A percentile compares a stretch with the other conserved stretches of the same genome.
phyloP scores from a whole-genome alignment of 1,140 invertebrate species.

The Diabrotica undecimpunctata region DNA sequence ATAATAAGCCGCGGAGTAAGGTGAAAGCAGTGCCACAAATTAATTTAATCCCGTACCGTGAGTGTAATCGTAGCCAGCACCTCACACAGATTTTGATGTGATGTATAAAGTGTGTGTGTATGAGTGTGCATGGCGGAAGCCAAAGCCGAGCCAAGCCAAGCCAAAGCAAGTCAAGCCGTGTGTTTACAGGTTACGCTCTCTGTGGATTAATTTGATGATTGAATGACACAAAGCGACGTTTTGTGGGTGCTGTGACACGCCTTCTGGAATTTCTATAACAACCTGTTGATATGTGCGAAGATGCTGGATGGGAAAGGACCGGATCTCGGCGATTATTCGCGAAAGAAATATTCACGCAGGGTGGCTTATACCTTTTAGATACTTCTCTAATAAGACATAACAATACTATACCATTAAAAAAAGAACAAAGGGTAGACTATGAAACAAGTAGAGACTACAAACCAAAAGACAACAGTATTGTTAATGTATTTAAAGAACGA shows the following conservation, averaged over 20 bases:
- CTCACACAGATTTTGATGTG: neutral
- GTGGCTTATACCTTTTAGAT: neutral
- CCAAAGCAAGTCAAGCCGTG: constrained; percentile 3
- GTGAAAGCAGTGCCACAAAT: neutral
- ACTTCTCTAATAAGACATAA: neutral
- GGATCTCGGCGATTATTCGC: neutral
- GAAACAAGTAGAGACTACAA: neutral
- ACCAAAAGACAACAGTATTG: neutral
- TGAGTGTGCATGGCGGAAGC: neutral
- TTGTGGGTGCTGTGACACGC: constrained; percentile 30
- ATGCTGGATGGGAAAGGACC: constrained; percentile 1
- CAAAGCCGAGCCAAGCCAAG: neutral
- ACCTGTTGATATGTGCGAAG: constrained; percentile 34
- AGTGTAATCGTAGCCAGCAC: neutral
- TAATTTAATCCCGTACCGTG: neutral
- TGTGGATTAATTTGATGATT: constrained; percentile 40
- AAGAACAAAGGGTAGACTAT: neutral
- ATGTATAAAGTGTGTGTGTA: neutral
- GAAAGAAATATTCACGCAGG: neutral
- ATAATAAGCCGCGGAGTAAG: neutral
- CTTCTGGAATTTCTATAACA: constrained; percentile 26
- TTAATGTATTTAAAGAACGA: neutral
- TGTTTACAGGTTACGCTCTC: constrained; percentile 19
- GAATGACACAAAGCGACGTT: constrained; percentile 40
- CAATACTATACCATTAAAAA: no score